A percentile compares a stretch with the other conserved stretches of the same genome.
phyloP scores from a whole-genome alignment of 1,140 invertebrate species.

The Homarus americanus region DNA sequence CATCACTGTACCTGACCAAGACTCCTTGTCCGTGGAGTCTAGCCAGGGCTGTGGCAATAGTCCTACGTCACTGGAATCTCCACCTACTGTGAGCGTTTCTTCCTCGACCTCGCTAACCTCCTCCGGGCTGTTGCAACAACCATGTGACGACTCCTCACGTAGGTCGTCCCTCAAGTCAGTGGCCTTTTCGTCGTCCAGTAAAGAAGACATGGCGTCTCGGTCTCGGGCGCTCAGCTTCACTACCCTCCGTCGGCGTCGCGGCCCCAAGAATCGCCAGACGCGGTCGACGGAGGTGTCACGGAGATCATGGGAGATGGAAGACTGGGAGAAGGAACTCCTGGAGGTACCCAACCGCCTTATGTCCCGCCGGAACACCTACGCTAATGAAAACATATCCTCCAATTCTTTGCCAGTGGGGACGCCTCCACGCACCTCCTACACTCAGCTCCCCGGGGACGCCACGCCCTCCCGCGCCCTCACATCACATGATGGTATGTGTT shows the following conservation, averaged over 20 bases:
- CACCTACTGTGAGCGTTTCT: slow-evolving; percentile 33
- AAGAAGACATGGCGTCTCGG: slow-evolving; percentile 28
- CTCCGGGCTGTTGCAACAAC: not conserved
- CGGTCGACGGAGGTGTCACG: slow-evolving; percentile 46
- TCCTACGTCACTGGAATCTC: slow-evolving; percentile 51
- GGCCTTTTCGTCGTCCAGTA: slow-evolving; percentile 20
- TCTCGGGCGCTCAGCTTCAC: slow-evolving; percentile 58
- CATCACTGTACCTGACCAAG: not conserved
- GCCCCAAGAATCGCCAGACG: slow-evolving; percentile 34
- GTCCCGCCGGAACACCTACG: slow-evolving; percentile 41
- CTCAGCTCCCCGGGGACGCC: not conserved
- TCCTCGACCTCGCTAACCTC: slow-evolving; percentile 22
- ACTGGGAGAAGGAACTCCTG: slow-evolving; percentile 54
- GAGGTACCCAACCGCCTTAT: not conserved
- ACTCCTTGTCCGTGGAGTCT: slow-evolving; percentile 11
- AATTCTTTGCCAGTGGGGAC: not conserved
- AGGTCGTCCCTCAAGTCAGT: slow-evolving; percentile 50
- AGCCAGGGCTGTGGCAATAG: slow-evolving; percentile 17
- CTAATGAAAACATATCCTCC: not conserved
- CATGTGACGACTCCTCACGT: not conserved
- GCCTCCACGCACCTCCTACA: not conserved
- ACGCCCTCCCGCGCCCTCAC: not conserved
- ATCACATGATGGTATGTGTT: not conserved
- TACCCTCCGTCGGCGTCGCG: slow-evolving; percentile 63
- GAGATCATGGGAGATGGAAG: slow-evolving; percentile 70